These are phyloP conservation scores for Oligia fasciuncula DNA, from an alignment of 2,888 invertebrate genomes.

Conservation along the genomic window DNA sequence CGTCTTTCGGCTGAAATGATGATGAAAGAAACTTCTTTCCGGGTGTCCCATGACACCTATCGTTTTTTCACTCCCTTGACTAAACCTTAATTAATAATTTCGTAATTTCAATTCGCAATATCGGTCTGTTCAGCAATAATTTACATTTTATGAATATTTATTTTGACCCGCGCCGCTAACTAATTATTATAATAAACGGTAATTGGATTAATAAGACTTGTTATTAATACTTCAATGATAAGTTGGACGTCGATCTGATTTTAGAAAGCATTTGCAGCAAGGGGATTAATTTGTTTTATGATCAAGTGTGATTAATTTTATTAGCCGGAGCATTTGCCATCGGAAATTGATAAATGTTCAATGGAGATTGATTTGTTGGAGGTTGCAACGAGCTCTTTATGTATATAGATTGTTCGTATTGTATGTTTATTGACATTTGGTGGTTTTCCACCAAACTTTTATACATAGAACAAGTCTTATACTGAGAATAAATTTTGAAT, in stretches of 20 bases:
- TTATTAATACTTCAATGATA: conserved; percentile 52
- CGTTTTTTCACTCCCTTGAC: conserved; percentile 36
- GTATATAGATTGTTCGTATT: conserved; percentile 1
- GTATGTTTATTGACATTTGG: background rate
- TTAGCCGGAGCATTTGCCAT: conserved; percentile 39
- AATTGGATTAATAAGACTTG: conserved; percentile 62
- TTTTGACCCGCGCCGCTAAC: conserved; percentile 31
- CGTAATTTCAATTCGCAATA: conserved; percentile 49
- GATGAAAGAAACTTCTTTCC: too few relatives aligned
- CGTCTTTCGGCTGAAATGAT: too few relatives aligned
- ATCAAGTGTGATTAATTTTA: conserved; percentile 56
- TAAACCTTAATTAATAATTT: conserved; percentile 50
- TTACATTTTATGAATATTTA: conserved; percentile 64
- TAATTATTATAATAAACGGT: conserved; percentile 53
- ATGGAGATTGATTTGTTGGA: conserved; percentile 21
- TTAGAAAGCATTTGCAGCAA: conserved; percentile 59
- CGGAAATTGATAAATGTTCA: conserved; percentile 42
- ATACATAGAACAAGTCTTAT: too few relatives aligned
- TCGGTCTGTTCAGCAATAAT: conserved; percentile 38
- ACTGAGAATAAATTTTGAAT: too few relatives aligned
- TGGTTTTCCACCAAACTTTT: background rate
- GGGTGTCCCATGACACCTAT: background rate
- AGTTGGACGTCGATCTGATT: conserved; percentile 51
- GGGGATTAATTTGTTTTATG: conserved; percentile 50
- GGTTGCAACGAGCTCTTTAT: background rate